Base-by-base conservation (phyloP, 2,797 vertebrate genomes). In the Podargus strigoides region DNA sequence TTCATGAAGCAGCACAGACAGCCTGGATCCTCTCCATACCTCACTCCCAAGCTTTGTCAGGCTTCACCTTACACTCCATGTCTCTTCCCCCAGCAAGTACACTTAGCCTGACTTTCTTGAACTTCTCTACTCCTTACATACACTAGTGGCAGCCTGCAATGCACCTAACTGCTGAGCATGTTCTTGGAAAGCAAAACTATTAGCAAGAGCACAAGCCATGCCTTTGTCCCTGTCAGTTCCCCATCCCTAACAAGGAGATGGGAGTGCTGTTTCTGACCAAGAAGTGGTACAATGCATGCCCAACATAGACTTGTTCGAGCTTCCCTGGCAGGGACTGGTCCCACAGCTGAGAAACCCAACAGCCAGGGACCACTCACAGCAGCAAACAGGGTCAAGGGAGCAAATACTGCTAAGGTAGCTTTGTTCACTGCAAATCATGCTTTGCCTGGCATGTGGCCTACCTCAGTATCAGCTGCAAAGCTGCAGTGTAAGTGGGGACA, bases 121-220 rank as follows among this genome's bases (percentile, higher is more conserved):
- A 41, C 36, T 27, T n/a, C 3, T 7, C 27, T 36, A 2, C 37
- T 58, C 22, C 36, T 42, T 3, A 9, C n/a, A 5, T 14, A 28
- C 8, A 10, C 16, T 10, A 14, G 12, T 32, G 50, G 47, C 50
- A 93, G 84, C 73, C 77, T 56, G 23, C 52, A 73, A 3, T 0
- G 14, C 32, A 9, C 14, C 2, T 26, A 15, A 4, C 46, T 24
- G 24, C 59, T 12, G 24, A 70, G 60, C 47, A 1, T 0, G 0
- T 21, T 74, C 36, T n/a, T 30, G 41, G 72, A 89, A 89, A 85
- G 60, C 91, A 70, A 53, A 95, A 78, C 81, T 77, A 17, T 20
- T 49, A 28, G 55, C 36, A 39, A 20, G 62, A 85, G 72, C 62
- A 46, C 53, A 85, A 91, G 87, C 89, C 58, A 46, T 85, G 69